Conservation (phyloP, 2,888 invertebrate genomes). For the Drosophila barbarae region DNA sequence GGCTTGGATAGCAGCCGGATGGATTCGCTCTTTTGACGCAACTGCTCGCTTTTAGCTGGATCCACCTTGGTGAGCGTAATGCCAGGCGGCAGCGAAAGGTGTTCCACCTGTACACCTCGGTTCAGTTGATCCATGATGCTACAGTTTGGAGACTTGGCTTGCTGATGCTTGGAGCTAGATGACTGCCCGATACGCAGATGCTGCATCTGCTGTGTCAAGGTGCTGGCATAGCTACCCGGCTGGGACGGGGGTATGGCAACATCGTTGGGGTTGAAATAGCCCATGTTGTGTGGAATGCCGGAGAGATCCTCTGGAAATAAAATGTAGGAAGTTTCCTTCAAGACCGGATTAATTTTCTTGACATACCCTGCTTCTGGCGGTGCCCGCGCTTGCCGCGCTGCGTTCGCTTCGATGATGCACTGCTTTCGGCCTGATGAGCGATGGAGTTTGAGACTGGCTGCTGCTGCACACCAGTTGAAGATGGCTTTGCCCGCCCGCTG, state of each 20-base stretch:
- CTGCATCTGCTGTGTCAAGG: conserved; percentile 73
- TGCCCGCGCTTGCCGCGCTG: conserved; percentile 56
- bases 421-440: conserved; percentile 19
- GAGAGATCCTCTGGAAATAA: conserved; percentile 61
- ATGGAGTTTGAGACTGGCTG: conserved; percentile 39
- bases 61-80: conserved; percentile 89
- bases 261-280: conserved; percentile 76
- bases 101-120: conserved; percentile 82
- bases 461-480: conserved; percentile 29
- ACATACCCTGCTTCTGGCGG: conserved; percentile 65
- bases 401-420: conserved; percentile 55
- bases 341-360: no score
- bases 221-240: conserved; percentile 63
- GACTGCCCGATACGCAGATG: conserved; percentile 61
- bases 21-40: conserved; percentile 78
- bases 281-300: conserved; percentile 76
- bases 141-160: conserved; percentile 62
- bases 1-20: conserved; percentile 77
- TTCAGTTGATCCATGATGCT: conserved; percentile 80
- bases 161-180: conserved; percentile 27
- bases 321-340: not conserved
- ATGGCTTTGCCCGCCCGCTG: conserved; percentile 48
- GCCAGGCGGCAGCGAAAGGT: conserved; percentile 87
- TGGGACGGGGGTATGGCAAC: conserved; percentile 66
- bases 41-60: conserved; percentile 79